These are phyloP conservation scores for Axea sp. DNA, from an alignment of 2,888 invertebrate species.

Conservation along the genomic window DNA sequence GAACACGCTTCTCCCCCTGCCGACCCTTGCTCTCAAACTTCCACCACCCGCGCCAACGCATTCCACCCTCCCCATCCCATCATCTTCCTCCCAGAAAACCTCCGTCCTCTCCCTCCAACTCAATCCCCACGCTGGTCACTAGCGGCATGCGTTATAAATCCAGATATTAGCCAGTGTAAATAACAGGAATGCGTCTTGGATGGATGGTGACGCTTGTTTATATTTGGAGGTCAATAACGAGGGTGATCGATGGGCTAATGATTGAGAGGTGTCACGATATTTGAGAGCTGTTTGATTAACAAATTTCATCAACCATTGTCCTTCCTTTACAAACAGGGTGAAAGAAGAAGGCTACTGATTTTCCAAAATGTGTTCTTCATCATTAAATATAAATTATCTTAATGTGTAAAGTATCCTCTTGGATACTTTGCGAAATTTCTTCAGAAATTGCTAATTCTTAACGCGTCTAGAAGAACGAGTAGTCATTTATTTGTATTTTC, in stretches of 20 bases:
- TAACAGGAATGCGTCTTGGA: constrained; percentile 20
- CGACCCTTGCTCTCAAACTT: constrained; percentile 60
- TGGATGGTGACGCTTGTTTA: constrained; percentile 14
- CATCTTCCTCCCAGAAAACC: constrained; percentile 10
- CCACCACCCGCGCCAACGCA: constrained; percentile 57
- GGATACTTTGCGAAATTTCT: too few relatives aligned
- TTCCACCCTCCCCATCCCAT: constrained; percentile 35
- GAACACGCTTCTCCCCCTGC: constrained; percentile 63
- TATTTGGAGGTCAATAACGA: constrained; percentile 8
- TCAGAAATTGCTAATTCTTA: too few relatives aligned
- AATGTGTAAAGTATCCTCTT: too few relatives aligned
- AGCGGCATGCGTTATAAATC: constrained; percentile 46
- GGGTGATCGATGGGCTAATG: constrained; percentile 5
- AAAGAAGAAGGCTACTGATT: too few relatives aligned
- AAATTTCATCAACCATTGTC: too few relatives aligned
- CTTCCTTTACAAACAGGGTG: too few relatives aligned
- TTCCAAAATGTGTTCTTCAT: too few relatives aligned
- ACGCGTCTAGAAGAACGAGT: too few relatives aligned
- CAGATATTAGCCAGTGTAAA: constrained; percentile 53
- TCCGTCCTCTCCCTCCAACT: constrained; percentile 7
- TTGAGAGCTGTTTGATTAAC: too few relatives aligned
- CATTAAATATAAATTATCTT: too few relatives aligned
- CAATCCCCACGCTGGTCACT: constrained; percentile 10
- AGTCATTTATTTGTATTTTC: too few relatives aligned
- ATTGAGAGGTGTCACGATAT: not conserved